These are phyloP conservation scores for Takifugu rubripes DNA, from an alignment of 2,797 vertebrate species.

Conservation along the genomic window DNA sequence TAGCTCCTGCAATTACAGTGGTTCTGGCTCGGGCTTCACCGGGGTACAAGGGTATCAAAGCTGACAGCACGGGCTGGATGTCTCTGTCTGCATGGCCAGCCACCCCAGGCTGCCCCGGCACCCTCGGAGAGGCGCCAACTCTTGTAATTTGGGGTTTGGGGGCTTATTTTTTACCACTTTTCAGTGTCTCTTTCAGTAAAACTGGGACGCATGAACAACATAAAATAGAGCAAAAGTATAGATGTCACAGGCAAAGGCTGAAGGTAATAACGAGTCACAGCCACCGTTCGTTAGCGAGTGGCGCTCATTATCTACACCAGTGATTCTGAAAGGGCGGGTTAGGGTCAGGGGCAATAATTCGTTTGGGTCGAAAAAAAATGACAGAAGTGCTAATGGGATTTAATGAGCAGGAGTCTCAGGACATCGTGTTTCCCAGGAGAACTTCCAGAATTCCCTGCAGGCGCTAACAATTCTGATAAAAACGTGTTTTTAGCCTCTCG, in stretches of 20 bases:
- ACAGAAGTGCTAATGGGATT: conserved; percentile 39
- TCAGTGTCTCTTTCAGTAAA: too few relatives aligned
- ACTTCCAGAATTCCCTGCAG: too few relatives aligned
- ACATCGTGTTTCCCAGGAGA: background rate
- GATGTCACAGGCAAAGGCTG: too few relatives aligned
- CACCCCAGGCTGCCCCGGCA: conserved; percentile 2
- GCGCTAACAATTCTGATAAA: too few relatives aligned
- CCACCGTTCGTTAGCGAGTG: background rate
- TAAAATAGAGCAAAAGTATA: too few relatives aligned
- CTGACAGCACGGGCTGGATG: conserved; percentile 42
- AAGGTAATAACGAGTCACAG: conserved; percentile 1
- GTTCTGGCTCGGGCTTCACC: conserved; percentile 45
- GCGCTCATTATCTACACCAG: conserved; percentile 14
- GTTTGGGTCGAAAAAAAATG: conserved; percentile 5
- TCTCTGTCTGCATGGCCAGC: conserved; percentile 1
- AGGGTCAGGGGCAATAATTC: conserved; percentile 6
- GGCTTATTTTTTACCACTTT: too few relatives aligned
- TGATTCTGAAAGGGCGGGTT: conserved; percentile 2
- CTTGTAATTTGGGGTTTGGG: background rate
- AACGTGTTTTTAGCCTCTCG: too few relatives aligned
- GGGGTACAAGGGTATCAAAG: conserved; percentile 48
- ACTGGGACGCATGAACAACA: too few relatives aligned
- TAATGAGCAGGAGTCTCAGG: conserved; percentile 30
- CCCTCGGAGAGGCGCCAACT: conserved; percentile 3
- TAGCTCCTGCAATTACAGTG: conserved; percentile 50